These are phyloP conservation scores for Delphinapterus leucas DNA, from an alignment of 2,113 vertebrate genomes.

Conservation along the genomic window DNA sequence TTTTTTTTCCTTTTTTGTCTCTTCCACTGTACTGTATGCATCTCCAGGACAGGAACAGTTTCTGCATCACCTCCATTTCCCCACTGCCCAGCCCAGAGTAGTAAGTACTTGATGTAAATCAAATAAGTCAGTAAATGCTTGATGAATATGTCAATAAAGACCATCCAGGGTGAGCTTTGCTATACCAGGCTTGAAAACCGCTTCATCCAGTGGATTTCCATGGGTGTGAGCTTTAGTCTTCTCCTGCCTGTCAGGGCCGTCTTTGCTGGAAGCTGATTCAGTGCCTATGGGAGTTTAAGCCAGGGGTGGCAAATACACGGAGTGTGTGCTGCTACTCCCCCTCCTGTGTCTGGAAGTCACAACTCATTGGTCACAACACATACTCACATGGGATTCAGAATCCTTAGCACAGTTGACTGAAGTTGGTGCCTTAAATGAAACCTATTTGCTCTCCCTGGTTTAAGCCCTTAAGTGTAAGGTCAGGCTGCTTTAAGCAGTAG, in stretches of 20 bases:
- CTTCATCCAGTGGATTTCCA: not conserved
- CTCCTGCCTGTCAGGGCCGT: not conserved
- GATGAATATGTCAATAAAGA: not conserved
- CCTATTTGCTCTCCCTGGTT: not conserved
- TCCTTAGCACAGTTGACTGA: constrained; percentile 12
- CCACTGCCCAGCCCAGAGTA: not conserved
- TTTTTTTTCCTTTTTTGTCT: not conserved
- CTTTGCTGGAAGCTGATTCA: not conserved
- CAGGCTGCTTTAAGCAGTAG: not conserved
- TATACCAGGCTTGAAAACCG: not conserved
- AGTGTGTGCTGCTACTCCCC: not conserved
- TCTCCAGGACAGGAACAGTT: not conserved
- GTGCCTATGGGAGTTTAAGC: not conserved
- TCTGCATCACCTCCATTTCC: not conserved
- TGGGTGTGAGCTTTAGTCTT: not conserved
- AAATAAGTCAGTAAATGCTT: not conserved
- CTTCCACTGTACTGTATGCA: not conserved
- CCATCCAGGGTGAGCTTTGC: not conserved
- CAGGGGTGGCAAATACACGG: not conserved
- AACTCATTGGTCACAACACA: not conserved
- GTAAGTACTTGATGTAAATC: not conserved
- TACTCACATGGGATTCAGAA: not conserved
- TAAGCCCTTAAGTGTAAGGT: not conserved
- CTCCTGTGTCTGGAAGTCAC: not conserved
- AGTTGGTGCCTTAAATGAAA: constrained; percentile 12